phyloP scores from a whole-genome alignment of 1,140 invertebrate species.

The Bacillus rossius region DNA sequence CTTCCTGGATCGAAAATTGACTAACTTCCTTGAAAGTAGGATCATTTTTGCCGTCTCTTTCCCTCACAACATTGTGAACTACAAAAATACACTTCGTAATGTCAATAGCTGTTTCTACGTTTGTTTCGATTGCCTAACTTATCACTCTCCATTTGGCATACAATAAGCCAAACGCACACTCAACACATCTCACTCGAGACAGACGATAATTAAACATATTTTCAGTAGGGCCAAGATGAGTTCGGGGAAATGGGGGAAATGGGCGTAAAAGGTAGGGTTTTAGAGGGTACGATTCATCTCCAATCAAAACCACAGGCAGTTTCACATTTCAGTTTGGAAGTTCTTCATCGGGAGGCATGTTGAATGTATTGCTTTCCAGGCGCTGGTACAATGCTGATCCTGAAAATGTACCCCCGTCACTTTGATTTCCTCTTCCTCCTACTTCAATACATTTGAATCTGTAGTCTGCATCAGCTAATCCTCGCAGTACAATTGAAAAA shows the following conservation, averaged over 20 bases:
- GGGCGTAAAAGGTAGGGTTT: slow-evolving; percentile 30
- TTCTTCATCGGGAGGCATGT: neutral
- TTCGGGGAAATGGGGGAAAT: slow-evolving; percentile 21
- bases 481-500: too few relatives aligned
- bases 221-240: slow-evolving; percentile 16
- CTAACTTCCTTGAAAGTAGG: too few relatives aligned
- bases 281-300: slow-evolving; percentile 38
- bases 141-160: slow-evolving; percentile 26
- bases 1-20: too few relatives aligned
- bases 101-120: neutral
- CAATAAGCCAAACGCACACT: slow-evolving; percentile 35
- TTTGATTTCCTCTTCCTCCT: too few relatives aligned
- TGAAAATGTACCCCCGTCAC: too few relatives aligned
- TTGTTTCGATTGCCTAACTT: slow-evolving; percentile 8
- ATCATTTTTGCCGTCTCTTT: too few relatives aligned
- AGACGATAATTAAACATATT: slow-evolving; percentile 29
- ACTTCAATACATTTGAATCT: too few relatives aligned
- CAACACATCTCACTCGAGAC: slow-evolving; percentile 27
- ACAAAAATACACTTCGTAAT: slow-evolving; percentile 1
- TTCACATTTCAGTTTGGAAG: neutral
- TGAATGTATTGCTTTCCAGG: neutral
- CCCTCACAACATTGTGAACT: neutral
- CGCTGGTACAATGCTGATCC: too few relatives aligned
- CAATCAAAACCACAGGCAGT: slow-evolving; percentile 27
- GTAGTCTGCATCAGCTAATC: too few relatives aligned